These are phyloP conservation scores for Alcis repandata DNA, from an alignment of 2,888 invertebrate genomes.

Conservation along the genomic window DNA sequence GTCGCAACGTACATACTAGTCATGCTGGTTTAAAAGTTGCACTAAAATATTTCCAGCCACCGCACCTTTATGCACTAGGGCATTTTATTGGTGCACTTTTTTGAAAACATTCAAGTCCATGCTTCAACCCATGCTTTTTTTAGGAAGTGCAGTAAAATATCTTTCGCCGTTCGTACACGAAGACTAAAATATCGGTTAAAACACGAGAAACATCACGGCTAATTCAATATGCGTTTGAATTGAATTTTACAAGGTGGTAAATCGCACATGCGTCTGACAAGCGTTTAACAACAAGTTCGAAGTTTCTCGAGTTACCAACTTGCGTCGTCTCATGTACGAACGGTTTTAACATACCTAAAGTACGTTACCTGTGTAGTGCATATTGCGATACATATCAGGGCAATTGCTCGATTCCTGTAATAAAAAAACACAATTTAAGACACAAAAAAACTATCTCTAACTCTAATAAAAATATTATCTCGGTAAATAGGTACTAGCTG, in stretches of 20 bases:
- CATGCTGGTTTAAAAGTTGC: background rate
- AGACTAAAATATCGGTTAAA: background rate
- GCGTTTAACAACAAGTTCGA: background rate
- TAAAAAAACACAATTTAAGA: slow-evolving; percentile 11
- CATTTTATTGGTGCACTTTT: background rate
- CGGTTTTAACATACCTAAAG: background rate
- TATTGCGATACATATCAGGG: slow-evolving; percentile 95
- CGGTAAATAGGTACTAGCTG: too few relatives aligned
- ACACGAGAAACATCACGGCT: background rate
- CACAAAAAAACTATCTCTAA: too few relatives aligned
- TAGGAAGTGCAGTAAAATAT: background rate
- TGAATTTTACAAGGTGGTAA: background rate
- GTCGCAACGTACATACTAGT: too few relatives aligned
- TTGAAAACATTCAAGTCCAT: background rate
- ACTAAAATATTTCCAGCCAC: background rate
- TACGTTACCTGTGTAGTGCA: slow-evolving; percentile 92
- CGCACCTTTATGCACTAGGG: background rate
- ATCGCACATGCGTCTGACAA: background rate
- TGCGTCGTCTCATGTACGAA: background rate
- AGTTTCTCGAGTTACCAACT: background rate
- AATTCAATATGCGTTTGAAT: background rate
- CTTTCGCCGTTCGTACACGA: background rate
- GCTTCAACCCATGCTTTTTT: slow-evolving; percentile 7
- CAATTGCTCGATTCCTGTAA: slow-evolving; percentile 88
- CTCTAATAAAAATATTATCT: too few relatives aligned